Evolutionary conservation across 2,797 vertebrate genomes (phyloP).

Genomic region (Coilia nasus): DNA sequence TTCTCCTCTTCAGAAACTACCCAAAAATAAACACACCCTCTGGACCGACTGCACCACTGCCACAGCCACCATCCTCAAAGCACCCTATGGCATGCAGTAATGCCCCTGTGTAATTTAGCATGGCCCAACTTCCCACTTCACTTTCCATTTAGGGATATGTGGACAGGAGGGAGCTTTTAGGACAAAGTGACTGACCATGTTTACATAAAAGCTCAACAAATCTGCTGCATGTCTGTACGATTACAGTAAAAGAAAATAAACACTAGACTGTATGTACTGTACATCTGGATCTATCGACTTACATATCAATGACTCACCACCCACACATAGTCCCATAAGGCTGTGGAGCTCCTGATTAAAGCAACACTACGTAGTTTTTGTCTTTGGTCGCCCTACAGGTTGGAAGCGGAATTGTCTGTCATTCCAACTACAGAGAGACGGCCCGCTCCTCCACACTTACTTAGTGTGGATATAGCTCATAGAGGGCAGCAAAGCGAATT

Average conservation of each 20-base stretch:
- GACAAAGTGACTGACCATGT: background rate
- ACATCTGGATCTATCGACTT: background rate
- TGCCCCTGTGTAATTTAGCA: background rate
- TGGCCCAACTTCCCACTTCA: background rate
- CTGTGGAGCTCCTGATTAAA: too few relatives aligned
- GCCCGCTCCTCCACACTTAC: too few relatives aligned
- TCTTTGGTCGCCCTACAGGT: too few relatives aligned
- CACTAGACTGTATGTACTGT: background rate
- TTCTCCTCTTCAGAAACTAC: background rate
- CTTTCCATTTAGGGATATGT: constrained; percentile 13
- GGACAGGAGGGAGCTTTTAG: background rate
- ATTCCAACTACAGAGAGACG: too few relatives aligned
- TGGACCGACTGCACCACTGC: background rate
- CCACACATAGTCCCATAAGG: background rate
- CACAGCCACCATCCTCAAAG: background rate
- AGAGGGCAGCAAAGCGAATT: too few relatives aligned
- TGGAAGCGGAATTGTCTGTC: too few relatives aligned
- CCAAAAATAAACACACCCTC: background rate
- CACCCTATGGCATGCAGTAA: background rate
- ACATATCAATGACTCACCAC: background rate
- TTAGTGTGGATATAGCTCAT: too few relatives aligned
- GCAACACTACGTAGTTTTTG: too few relatives aligned
- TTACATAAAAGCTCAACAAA: background rate
- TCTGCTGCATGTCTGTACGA: background rate
- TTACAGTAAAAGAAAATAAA: background rate